Conservation (phyloP, 2,888 invertebrate genomes). For the Dynastes hyllus region DNA sequence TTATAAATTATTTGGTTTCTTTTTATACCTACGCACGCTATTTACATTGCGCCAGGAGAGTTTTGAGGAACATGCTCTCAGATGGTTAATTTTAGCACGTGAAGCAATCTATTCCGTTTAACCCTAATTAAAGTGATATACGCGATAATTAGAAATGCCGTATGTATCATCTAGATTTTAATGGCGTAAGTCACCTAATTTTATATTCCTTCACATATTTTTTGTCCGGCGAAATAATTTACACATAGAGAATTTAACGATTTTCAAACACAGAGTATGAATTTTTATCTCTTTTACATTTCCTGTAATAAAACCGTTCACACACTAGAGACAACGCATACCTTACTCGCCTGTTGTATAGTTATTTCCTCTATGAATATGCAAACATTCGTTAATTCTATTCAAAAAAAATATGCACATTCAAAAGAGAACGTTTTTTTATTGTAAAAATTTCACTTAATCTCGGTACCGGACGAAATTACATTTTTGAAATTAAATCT, state of each 20-base stretch:
- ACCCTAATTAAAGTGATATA: conserved; percentile 33
- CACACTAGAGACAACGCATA: conserved; percentile 20
- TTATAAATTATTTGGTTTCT: conserved; percentile 41
- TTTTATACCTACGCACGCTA: conserved; percentile 24
- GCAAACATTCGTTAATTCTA: conserved; percentile 19
- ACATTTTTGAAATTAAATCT: conserved; percentile 9
- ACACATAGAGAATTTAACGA: conserved; percentile 35
- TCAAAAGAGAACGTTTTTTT: conserved; percentile 19
- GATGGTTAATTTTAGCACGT: conserved; percentile 17
- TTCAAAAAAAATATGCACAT: conserved; percentile 22
- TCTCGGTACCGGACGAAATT: neutral
- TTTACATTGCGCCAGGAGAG: conserved; percentile 10
- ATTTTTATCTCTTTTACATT: conserved; percentile 41
- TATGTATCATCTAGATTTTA: conserved; percentile 18
- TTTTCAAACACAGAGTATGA: conserved; percentile 41
- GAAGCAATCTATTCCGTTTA: conserved; percentile 4
- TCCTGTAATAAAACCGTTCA: conserved; percentile 47
- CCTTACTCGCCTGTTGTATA: conserved; percentile 11
- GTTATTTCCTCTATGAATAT: conserved; percentile 41
- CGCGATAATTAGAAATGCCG: conserved; percentile 21
- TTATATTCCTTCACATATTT: conserved; percentile 29
- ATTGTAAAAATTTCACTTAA: conserved; percentile 22
- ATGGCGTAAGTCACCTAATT: conserved; percentile 13
- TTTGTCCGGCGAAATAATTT: conserved; percentile 34
- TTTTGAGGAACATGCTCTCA: neutral